Percentiles rank a stretch among this genome's conserved stretches.
Evolutionary conservation across 2,113 vertebrate species (phyloP).

Genomic region (Amazona vittata): DNA sequence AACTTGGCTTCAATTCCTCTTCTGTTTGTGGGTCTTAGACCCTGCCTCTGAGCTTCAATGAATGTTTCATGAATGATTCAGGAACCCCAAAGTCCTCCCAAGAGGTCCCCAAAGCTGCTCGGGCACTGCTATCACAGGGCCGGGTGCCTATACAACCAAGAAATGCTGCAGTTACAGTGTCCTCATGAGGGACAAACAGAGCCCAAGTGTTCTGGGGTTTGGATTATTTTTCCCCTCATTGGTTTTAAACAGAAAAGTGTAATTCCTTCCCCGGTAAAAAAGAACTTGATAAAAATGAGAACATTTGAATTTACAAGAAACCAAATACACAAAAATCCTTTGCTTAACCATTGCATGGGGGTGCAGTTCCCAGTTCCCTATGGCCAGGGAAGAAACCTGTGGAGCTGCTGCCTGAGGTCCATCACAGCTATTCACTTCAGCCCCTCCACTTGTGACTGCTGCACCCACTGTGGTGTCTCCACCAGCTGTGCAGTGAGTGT

Average conservation of each 20-base stretch:
- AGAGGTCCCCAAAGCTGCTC: neutral
- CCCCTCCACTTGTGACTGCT: fast-evolving
- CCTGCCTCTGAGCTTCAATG: neutral
- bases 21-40: neutral
- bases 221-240: fast-evolving
- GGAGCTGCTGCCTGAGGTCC: neutral
- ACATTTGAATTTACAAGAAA: neutral
- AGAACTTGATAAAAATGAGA: neutral
- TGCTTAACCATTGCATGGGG: fast-evolving
- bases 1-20: neutral
- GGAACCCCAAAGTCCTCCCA: neutral
- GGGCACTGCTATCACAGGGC: neutral
- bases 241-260: neutral
- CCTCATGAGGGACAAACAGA: neutral
- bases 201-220: fast-evolving
- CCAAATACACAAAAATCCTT: neutral
- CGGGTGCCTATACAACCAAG: neutral
- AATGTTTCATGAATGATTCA: neutral
- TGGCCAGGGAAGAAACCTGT: neutral
- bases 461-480: fast-evolving
- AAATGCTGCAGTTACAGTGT: neutral
- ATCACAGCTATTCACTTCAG: fast-evolving
- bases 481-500: fast-evolving
- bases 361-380: neutral
- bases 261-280: neutral